Conservation (phyloP, 1,140 invertebrate species). For the Aleiodes sp. region DNA sequence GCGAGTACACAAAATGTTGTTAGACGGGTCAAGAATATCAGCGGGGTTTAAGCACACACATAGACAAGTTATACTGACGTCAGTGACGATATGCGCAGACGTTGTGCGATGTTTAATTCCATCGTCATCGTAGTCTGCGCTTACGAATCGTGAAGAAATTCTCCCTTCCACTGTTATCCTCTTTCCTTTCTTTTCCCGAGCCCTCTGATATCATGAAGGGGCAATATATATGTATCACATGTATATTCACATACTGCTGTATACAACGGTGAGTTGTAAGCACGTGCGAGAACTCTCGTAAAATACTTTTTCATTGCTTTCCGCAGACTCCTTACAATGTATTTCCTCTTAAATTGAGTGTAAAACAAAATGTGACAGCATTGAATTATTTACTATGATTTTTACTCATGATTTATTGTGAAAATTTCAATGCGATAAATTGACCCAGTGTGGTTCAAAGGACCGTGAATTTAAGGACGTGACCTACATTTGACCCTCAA, state of each 20-base stretch:
- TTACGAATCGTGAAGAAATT: constrained; percentile 10
- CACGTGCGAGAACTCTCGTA: constrained; percentile 11
- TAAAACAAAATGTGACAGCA: not conserved
- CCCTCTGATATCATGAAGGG: too few relatives aligned
- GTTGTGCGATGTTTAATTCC: constrained; percentile 10
- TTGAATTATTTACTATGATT: not conserved
- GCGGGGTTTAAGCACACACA: too few relatives aligned
- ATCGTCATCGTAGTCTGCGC: constrained; percentile 7
- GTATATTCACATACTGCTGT: not conserved
- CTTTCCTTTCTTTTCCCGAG: not conserved
- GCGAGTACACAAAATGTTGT: constrained; percentile 3
- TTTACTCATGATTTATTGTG: not conserved
- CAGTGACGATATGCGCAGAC: not conserved
- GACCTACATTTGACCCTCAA: not conserved
- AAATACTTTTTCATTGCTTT: constrained; percentile 11
- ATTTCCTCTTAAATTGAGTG: constrained; percentile 4
- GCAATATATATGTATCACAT: too few relatives aligned
- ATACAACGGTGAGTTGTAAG: constrained; percentile 16
- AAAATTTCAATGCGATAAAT: not conserved
- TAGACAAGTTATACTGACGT: not conserved
- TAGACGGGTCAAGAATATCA: not conserved
- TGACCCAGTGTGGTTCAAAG: not conserved
- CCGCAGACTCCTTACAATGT: not conserved
- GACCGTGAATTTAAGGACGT: not conserved
- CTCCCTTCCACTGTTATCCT: too few relatives aligned